phyloP scores from a whole-genome alignment of 1,140 invertebrate species.

The Eriocheir sinensis region DNA sequence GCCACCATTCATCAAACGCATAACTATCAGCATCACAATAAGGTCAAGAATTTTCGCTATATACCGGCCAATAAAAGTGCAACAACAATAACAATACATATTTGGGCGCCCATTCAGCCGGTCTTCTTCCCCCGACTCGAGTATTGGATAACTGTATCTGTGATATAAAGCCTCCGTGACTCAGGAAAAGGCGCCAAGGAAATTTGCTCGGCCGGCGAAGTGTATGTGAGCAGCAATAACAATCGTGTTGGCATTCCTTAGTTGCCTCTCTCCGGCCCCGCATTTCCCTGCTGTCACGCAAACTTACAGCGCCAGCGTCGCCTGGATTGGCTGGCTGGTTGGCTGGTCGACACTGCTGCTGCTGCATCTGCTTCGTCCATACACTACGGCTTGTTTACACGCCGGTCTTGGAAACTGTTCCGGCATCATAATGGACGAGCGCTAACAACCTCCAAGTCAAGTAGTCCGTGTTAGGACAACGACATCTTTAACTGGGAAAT shows the following conservation, averaged over 20 bases:
- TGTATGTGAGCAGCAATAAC: background rate
- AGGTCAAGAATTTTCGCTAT: background rate
- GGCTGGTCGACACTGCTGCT: too few species aligned
- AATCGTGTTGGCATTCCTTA: background rate
- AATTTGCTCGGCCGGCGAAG: background rate
- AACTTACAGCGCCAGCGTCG: too few species aligned
- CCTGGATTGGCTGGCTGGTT: too few species aligned
- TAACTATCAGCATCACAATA: background rate
- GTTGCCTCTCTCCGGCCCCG: background rate
- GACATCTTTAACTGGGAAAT: too few species aligned
- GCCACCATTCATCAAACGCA: background rate
- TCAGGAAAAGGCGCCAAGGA: background rate
- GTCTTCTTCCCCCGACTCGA: background rate
- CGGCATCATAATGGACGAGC: too few species aligned
- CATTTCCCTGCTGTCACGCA: background rate
- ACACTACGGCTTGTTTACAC: too few species aligned
- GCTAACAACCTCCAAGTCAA: too few species aligned
- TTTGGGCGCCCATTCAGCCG: background rate
- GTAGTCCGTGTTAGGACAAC: too few species aligned
- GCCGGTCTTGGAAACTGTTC: too few species aligned
- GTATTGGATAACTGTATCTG: conserved; percentile 2
- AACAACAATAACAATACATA: background rate
- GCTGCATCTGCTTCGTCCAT: too few species aligned
- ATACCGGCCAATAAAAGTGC: background rate
- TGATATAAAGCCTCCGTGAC: background rate